phyloP scores from a whole-genome alignment of 2,888 invertebrate genomes.

The Watsonalla binaria region DNA sequence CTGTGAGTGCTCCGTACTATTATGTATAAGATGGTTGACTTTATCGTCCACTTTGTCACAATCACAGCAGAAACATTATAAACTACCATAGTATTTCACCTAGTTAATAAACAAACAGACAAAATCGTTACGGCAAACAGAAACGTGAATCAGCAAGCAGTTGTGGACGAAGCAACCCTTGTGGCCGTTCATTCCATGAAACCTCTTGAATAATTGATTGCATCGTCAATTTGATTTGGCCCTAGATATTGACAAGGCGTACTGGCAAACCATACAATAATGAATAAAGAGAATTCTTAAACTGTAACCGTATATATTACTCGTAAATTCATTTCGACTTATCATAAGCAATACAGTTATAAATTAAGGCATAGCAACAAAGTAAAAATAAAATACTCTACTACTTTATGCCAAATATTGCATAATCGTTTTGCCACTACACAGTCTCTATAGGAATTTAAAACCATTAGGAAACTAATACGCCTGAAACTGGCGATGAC shows the following conservation, averaged over 20 bases:
- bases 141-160: constrained; percentile 1
- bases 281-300: not conserved
- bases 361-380: too few species aligned
- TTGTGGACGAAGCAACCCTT: not conserved
- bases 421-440: too few species aligned
- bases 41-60: too few species aligned
- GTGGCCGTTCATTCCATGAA: constrained; percentile 1
- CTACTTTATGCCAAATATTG: too few species aligned
- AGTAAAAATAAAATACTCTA: too few species aligned
- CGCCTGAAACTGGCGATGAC: constrained; percentile 1
- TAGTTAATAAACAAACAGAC: not conserved
- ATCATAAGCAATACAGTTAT: too few species aligned
- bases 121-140: constrained; percentile 3
- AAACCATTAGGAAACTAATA: constrained; percentile 1
- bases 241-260: constrained; percentile 3
- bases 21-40: too few species aligned
- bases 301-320: not conserved
- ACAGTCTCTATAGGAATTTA: too few species aligned
- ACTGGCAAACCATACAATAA: not conserved
- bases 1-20: too few species aligned
- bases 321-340: too few species aligned
- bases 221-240: constrained; percentile 6
- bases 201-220: constrained; percentile 8
- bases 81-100: not conserved
- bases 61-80: not conserved